Percentiles rank a stretch among this genome's conserved stretches.
Evolutionary conservation across 2,113 vertebrate species (phyloP).

Genomic region (Ceyx melanurus): DNA sequence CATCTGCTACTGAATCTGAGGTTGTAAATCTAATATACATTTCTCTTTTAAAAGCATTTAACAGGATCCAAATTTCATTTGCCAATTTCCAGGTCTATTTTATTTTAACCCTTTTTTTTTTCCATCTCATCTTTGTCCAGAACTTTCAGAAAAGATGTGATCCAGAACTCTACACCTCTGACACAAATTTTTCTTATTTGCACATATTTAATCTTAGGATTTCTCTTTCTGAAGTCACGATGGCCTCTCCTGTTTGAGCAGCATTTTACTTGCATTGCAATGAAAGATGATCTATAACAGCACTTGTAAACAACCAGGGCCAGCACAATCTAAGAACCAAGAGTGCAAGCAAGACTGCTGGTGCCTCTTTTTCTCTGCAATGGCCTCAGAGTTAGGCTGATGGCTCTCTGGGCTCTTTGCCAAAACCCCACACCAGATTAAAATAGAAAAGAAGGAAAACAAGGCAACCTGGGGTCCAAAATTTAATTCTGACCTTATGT

Average conservation of each 20-base stretch:
- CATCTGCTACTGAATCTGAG: not conserved
- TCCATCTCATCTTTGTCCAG: not conserved
- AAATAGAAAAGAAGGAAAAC: slow-evolving; percentile 49
- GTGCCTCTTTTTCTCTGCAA: slow-evolving; percentile 1
- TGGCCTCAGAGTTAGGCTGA: slow-evolving; percentile 16
- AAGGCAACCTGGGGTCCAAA: slow-evolving; percentile 54
- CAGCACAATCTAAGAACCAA: not conserved
- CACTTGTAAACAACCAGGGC: not conserved
- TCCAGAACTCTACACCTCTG: not conserved
- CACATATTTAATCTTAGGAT: not conserved
- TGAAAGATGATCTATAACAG: not conserved
- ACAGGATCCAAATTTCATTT: not conserved
- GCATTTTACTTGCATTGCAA: not conserved
- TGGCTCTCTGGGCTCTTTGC: slow-evolving; percentile 28
- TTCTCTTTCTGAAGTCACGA: not conserved
- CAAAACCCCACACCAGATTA: slow-evolving; percentile 36
- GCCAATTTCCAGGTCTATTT: not conserved
- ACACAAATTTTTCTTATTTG: not conserved
- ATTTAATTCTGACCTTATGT: slow-evolving; percentile 68
- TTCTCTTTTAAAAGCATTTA: not conserved
- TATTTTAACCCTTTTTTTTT: not conserved
- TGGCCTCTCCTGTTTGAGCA: not conserved
- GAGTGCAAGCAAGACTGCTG: not conserved
- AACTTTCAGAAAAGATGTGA: not conserved
- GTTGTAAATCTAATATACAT: not conserved